Evolutionary conservation across 2,888 invertebrate species (phyloP).

Genomic region (Erebia epiphron): DNA sequence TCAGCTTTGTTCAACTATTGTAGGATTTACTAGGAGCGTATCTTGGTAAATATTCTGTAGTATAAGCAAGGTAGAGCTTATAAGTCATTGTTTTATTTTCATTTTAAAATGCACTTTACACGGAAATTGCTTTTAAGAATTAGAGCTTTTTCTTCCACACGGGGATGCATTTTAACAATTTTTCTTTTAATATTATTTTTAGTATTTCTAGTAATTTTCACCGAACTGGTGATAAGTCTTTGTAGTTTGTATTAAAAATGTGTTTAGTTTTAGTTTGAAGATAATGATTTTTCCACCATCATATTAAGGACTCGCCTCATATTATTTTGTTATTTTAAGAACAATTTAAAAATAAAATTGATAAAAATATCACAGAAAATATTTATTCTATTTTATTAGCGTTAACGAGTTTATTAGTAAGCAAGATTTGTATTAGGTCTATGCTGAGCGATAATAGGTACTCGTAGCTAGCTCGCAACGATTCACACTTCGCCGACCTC

Average conservation of each 20-base stretch:
- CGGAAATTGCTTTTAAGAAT: neutral
- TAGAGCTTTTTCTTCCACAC: neutral
- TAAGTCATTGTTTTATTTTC: neutral
- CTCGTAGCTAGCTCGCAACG: constrained; percentile 29
- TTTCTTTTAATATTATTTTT: too few relatives aligned
- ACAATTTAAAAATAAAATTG: neutral
- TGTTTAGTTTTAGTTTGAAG: too few relatives aligned
- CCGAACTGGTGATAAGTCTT: too few relatives aligned
- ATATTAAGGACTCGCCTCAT: too few relatives aligned
- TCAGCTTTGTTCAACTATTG: neutral
- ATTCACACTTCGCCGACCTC: constrained; percentile 26
- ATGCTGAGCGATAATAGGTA: constrained; percentile 30
- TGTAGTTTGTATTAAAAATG: too few relatives aligned
- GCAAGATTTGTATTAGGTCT: constrained; percentile 22
- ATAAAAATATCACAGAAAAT: neutral
- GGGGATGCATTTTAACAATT: too few relatives aligned
- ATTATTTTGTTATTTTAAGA: too few relatives aligned
- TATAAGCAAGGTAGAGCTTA: neutral
- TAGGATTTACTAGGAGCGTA: neutral
- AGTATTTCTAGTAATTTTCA: too few relatives aligned
- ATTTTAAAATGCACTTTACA: neutral
- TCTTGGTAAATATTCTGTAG: neutral
- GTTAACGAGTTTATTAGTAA: constrained; percentile 11
- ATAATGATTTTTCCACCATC: too few relatives aligned
- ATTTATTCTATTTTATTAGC: constrained; percentile 2